Base-by-base conservation (phyloP, 1,140 invertebrate genomes). In the Lamellibrachia luymesi region DNA sequence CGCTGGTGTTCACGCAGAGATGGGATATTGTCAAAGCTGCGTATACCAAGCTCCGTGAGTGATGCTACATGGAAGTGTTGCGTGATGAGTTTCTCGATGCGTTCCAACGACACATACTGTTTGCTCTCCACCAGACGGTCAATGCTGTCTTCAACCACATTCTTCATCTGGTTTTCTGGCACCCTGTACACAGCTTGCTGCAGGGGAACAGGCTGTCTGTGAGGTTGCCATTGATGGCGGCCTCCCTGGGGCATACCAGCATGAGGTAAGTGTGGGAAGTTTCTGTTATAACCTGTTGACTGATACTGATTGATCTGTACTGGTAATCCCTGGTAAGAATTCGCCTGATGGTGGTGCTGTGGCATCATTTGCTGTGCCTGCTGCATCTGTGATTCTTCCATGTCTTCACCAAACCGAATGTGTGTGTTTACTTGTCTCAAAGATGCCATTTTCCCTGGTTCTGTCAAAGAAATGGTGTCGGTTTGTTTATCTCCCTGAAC, bases 1-100 rank as follows among this genome's bases (percentile, higher is more conserved):
- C 95, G 93, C 38, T 94, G 93, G 50, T 94, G 94, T 89, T 95
- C 95, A 27, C 52, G 51, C 51, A 93, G 5, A 22, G 38, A 25
- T 27, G 56, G 49, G 51, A 93, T 93, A 8, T 10, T 13, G 50
- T 52, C 91, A 64, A 93, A 50, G 10, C 91, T 92, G 38, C 52
- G 56, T 25, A 49, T 7, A 2, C 52, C 91, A n/a, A 80, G 80
- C 27, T 64, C 91, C 51, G 38, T 7, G 25, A 93, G 4, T 13
- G 7, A 27, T 49, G 89, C 8, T 25, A 93, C 92, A 38, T 93
- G 50, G 49, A 90, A 92, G 27, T 93, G 51, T 38, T 92, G 93
- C 2, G 80, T 51, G 51, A 93, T 22, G 27, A 92, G 93, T 49
- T 49, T 80, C 56, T 93, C 93, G 38, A 93, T 56, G 8, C 49